phyloP scores from a whole-genome alignment of 1,140 invertebrate species.

The Drosophila bocqueti region DNA sequence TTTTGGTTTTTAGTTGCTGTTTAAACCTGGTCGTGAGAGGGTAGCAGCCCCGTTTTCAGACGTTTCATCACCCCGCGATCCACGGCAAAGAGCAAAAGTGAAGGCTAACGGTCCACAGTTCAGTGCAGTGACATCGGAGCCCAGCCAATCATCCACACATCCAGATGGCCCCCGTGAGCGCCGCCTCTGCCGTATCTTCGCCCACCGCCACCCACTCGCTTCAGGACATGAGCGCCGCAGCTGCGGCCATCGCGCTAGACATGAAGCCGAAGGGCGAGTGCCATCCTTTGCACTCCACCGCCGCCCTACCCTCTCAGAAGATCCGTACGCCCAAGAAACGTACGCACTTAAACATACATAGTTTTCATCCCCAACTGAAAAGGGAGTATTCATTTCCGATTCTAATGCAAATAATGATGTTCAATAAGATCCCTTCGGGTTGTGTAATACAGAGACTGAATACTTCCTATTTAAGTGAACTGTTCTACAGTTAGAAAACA shows the following conservation, averaged over 20 bases:
- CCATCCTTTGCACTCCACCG: constrained; percentile 23
- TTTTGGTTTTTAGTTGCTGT: constrained; percentile 82
- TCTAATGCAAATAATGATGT: neutral
- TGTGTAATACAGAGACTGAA: neutral
- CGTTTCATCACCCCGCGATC: constrained; percentile 20
- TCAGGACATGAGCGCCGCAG: constrained; percentile 73
- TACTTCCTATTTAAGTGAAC: neutral
- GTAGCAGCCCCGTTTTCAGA: constrained; percentile 64
- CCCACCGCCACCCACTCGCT: constrained; percentile 69
- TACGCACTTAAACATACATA: constrained; percentile 47
- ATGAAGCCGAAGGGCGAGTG: constrained; percentile 70
- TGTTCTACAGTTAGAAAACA: neutral
- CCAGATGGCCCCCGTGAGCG: constrained; percentile 66
- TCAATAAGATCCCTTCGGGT: neutral
- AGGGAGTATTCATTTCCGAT: neutral
- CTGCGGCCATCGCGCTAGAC: constrained; percentile 71
- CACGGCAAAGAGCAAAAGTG: constrained; percentile 28
- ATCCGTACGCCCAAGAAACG: constrained; percentile 64
- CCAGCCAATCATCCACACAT: constrained; percentile 44
- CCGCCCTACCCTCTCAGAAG: constrained; percentile 62
- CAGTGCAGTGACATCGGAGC: constrained; percentile 26
- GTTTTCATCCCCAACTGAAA: neutral
- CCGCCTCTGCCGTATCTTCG: constrained; percentile 37
- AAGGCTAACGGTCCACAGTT: constrained; percentile 25
- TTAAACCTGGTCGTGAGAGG: constrained; percentile 85